Conservation (phyloP, 1,140 invertebrate species). For the Copidosoma floridanum region DNA sequence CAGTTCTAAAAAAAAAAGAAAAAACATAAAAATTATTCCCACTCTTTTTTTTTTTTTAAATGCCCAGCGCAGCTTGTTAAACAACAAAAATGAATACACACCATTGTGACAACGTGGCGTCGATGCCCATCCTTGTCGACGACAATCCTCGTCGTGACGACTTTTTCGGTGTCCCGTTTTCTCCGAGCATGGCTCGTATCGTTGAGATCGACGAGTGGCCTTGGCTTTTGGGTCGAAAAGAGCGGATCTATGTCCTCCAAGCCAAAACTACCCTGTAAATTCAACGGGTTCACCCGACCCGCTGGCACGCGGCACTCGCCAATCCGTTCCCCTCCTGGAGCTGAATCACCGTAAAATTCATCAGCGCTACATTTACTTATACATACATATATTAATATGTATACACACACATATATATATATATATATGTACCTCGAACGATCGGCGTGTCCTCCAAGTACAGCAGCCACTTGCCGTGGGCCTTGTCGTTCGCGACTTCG, state of each 20-base stretch:
- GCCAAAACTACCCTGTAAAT: conserved; percentile 60
- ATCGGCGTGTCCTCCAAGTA: conserved; percentile 81
- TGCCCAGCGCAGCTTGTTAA: too few species aligned
- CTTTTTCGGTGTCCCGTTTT: conserved; percentile 70
- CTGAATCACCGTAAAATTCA: too few species aligned
- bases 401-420: too few species aligned
- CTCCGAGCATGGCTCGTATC: conserved; percentile 50
- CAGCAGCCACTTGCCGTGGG: conserved; percentile 83
- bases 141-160: conserved; percentile 70
- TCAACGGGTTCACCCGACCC: conserved; percentile 69
- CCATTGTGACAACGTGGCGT: conserved; percentile 75
- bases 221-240: conserved; percentile 32
- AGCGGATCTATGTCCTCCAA: conserved; percentile 52
- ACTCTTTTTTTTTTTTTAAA: too few species aligned
- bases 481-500: conserved; percentile 76
- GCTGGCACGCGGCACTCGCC: conserved; percentile 64
- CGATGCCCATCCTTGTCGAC: conserved; percentile 70
- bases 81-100: conserved; percentile 41
- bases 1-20: conserved; percentile 67
- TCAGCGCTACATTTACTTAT: neutral
- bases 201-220: conserved; percentile 31
- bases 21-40: too few species aligned
- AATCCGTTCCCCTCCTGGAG: conserved; percentile 46
- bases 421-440: conserved; percentile 70
- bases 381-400: too few species aligned